Conservation (phyloP, 1,140 invertebrate genomes). For the Drosophila grimshawi region DNA sequence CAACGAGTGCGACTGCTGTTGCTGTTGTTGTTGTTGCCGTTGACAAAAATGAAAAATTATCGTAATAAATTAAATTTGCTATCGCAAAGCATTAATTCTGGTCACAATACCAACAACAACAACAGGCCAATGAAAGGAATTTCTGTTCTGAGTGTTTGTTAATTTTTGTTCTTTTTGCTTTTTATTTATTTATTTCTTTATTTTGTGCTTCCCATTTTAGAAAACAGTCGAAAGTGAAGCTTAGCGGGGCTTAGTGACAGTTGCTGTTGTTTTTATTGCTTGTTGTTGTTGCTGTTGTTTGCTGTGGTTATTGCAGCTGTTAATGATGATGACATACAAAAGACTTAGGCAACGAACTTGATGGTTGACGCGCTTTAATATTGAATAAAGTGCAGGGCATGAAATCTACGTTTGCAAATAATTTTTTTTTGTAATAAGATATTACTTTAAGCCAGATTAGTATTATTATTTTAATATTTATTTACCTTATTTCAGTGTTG, state of each 20-base stretch:
- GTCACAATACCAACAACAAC: conserved; percentile 51
- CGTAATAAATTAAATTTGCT: conserved; percentile 83
- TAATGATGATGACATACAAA: conserved; percentile 64
- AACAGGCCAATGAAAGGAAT: conserved; percentile 59
- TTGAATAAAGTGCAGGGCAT: not conserved
- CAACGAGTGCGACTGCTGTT: conserved; percentile 24
- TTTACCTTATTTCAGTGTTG: too few relatives aligned
- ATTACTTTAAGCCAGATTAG: too few relatives aligned
- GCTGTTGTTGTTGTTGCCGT: conserved; percentile 51
- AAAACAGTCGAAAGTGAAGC: conserved; percentile 58
- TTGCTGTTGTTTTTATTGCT: conserved; percentile 22
- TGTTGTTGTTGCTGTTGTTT: conserved; percentile 13
- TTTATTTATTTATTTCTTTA: not conserved
- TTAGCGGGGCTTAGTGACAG: conserved; percentile 47
- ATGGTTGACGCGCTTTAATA: not conserved
- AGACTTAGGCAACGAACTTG: conserved; percentile 64
- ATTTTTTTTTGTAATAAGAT: too few relatives aligned
- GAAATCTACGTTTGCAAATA: too few relatives aligned
- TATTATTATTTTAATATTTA: too few relatives aligned
- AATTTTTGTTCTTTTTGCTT: conserved; percentile 36
- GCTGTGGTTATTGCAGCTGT: conserved; percentile 38
- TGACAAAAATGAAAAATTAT: conserved; percentile 83
- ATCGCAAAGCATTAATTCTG: conserved; percentile 81
- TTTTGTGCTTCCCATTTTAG: conserved; percentile 24
- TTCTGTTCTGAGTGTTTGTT: conserved; percentile 47